A percentile compares a stretch with the other conserved stretches of the same genome.
These are phyloP conservation scores for Drosophila dives DNA, from an alignment of 2,888 invertebrate species.

Conservation along the genomic window DNA sequence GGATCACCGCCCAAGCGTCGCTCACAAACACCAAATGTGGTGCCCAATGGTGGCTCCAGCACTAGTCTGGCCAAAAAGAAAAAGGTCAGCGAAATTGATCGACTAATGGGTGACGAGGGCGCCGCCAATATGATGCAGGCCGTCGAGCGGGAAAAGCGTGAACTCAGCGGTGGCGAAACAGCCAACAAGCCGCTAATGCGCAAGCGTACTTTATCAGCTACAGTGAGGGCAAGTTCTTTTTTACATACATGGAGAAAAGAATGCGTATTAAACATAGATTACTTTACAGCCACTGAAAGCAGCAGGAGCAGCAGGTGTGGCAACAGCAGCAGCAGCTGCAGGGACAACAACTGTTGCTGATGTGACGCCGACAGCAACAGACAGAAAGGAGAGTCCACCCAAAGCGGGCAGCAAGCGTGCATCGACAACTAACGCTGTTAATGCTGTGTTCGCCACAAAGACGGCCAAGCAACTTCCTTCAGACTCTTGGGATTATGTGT, in stretches of 20 bases:
- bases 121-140: constrained; percentile 94
- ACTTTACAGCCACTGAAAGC: constrained; percentile 20
- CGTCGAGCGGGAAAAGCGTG: constrained; percentile 86
- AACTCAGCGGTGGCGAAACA: constrained; percentile 65
- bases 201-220: constrained; percentile 77
- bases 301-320: constrained; percentile 2
- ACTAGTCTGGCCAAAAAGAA: constrained; percentile 84
- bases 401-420: constrained; percentile 45
- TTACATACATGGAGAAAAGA: neutral
- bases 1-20: constrained; percentile 67
- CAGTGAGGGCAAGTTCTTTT: constrained; percentile 61
- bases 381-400: constrained; percentile 58
- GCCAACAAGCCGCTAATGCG: constrained; percentile 79
- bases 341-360: constrained; percentile 12
- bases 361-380: constrained; percentile 30
- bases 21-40: constrained; percentile 73
- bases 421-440: constrained; percentile 7
- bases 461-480: constrained; percentile 67
- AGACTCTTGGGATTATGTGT: constrained; percentile 87
- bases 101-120: constrained; percentile 92
- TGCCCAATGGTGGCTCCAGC: constrained; percentile 55
- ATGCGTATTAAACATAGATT: neutral
- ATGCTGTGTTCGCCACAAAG: constrained; percentile 48
- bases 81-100: constrained; percentile 90
- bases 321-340: constrained; percentile 1